Evolutionary conservation across 2,797 vertebrate genomes (phyloP).

Genomic region (Liasis olivaceus): DNA sequence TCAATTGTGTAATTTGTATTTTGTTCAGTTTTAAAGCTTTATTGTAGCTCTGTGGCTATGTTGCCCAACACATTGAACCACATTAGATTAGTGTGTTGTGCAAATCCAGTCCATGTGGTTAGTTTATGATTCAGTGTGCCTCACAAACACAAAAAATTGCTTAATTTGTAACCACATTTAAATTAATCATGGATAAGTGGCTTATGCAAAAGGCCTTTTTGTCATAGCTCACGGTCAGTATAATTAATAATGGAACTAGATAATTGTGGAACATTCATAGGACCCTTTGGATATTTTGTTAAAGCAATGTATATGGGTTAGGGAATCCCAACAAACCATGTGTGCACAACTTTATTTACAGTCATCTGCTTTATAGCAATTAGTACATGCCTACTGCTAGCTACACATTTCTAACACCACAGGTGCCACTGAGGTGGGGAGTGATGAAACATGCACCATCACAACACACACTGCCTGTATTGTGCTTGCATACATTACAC

Average conservation of each 20-base stretch:
- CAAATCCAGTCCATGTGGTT: background rate
- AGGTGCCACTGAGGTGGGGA: background rate
- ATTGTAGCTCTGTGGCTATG: background rate
- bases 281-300: background rate
- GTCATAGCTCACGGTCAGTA: background rate
- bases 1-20: background rate
- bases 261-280: background rate
- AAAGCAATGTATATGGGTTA: too few species aligned
- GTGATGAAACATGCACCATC: background rate
- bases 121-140: background rate
- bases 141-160: background rate
- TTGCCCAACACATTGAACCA: background rate
- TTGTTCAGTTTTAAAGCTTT: background rate
- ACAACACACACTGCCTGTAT: background rate
- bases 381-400: background rate
- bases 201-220: background rate
- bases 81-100: background rate
- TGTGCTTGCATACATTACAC: background rate
- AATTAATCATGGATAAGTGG: background rate
- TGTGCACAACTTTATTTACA: background rate
- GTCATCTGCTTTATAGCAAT: background rate
- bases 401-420: background rate
- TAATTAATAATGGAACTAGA: background rate
- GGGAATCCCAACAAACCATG: background rate
- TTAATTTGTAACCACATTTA: background rate